phyloP scores from a whole-genome alignment of 1,140 invertebrate genomes.

The Platyscapa corneri region DNA sequence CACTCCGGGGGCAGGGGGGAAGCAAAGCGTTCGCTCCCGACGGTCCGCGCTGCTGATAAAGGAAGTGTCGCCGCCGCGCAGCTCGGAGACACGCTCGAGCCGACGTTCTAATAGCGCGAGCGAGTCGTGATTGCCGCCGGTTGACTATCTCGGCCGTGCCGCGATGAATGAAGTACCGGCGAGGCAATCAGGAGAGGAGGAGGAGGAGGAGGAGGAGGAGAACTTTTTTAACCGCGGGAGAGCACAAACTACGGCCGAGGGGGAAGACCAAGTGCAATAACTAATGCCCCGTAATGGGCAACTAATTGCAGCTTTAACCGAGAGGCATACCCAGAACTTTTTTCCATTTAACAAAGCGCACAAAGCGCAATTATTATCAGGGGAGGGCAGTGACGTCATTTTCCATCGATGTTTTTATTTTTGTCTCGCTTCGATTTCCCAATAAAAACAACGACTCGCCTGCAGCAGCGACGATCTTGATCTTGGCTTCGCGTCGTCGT shows the following conservation, averaged over 20 bases:
- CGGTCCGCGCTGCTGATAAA: conserved; percentile 5
- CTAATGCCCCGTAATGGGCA: neutral
- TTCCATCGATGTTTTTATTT: neutral
- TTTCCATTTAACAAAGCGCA: neutral
- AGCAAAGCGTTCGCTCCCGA: neutral
- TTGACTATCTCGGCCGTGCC: no score
- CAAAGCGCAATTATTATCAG: neutral
- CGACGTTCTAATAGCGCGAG: conserved; percentile 16
- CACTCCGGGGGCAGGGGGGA: no score
- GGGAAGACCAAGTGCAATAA: neutral
- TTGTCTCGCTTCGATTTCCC: neutral
- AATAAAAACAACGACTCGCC: no score
- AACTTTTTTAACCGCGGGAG: no score
- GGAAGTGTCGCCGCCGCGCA: neutral
- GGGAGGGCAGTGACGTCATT: neutral
- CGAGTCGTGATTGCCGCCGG: conserved; percentile 14
- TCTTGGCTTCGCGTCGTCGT: no score
- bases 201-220: neutral
- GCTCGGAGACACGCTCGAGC: conserved; percentile 36
- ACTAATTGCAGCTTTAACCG: conserved; percentile 11
- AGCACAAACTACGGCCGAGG: no score
- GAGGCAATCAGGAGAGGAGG: neutral
- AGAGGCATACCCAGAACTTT: neutral
- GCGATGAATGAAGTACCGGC: neutral
- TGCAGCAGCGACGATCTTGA: no score